phyloP scores from a whole-genome alignment of 2,888 invertebrate genomes.

The Pollenia angustigena region DNA sequence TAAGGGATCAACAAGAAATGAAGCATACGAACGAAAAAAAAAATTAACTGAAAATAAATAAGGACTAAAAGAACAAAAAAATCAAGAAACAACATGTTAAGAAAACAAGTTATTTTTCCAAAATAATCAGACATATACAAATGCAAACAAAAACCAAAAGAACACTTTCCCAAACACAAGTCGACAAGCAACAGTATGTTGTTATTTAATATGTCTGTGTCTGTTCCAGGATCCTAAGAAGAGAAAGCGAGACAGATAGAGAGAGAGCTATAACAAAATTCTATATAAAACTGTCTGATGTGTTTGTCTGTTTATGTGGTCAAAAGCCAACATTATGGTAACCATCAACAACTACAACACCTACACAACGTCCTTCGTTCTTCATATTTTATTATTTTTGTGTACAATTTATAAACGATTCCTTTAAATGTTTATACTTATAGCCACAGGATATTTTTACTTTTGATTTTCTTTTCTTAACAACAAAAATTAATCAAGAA shows the following conservation, averaged over 20 bases:
- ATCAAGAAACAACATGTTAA: constrained; percentile 66
- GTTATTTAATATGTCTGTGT: constrained; percentile 17
- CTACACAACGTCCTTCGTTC: constrained; percentile 73
- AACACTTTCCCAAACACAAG: background rate
- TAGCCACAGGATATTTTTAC: constrained; percentile 77
- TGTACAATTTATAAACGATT: constrained; percentile 81
- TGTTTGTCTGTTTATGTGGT: constrained; percentile 61
- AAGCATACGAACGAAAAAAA: constrained; percentile 74
- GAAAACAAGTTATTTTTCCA: constrained; percentile 61
- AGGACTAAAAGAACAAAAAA: constrained; percentile 75
- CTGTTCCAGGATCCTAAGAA: background rate
- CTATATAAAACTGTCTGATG: constrained; percentile 24
- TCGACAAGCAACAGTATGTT: constrained; percentile 64
- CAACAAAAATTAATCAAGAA: constrained; percentile 68
- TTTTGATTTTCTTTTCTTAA: constrained; percentile 67
- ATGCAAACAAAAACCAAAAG: background rate
- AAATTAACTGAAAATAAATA: constrained; percentile 30
- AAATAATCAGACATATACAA: constrained; percentile 45
- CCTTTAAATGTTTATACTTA: constrained; percentile 79
- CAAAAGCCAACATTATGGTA: constrained; percentile 72
- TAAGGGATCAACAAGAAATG: constrained; percentile 80
- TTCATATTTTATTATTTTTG: constrained; percentile 44
- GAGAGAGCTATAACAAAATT: background rate
- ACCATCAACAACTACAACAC: constrained; percentile 68
- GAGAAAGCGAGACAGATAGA: background rate